Percentiles rank a stretch among this genome's conserved stretches.
Evolutionary conservation across 2,113 vertebrate species (phyloP).

Genomic region (Alosa alosa): DNA sequence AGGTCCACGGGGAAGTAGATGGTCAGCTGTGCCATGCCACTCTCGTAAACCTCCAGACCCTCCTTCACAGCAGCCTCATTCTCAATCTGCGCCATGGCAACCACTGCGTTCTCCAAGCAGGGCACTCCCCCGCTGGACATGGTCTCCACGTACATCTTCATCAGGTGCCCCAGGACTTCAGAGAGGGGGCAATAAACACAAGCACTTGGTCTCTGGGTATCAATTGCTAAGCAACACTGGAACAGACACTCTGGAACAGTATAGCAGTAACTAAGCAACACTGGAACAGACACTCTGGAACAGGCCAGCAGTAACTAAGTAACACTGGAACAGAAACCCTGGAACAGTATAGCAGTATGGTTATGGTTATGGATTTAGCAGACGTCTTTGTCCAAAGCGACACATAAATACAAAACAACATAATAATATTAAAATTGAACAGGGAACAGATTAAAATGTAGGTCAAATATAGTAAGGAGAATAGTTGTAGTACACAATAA

Average conservation of each 20-base stretch:
- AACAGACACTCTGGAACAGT: conserved; percentile 33
- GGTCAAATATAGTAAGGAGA: no score
- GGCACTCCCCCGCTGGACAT: conserved; percentile 53
- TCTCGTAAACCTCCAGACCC: conserved; percentile 43
- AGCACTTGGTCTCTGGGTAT: conserved; percentile 42
- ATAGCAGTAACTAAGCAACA: no score
- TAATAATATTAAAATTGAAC: no score
- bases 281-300: no score
- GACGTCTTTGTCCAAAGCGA: no score
- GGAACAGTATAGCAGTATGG: conserved; percentile 39
- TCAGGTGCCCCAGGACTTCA: conserved; percentile 49
- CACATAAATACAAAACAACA: no score
- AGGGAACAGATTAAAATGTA: no score
- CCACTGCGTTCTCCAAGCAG: conserved; percentile 60
- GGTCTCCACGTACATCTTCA: conserved; percentile 47
- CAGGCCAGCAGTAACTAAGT: no score
- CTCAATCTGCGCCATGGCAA: conserved; percentile 55
- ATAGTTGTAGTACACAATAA: no score
- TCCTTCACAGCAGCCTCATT: conserved; percentile 54
- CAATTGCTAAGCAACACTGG: conserved; percentile 26
- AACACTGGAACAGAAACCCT: conserved; percentile 31
- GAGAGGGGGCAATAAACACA: neutral
- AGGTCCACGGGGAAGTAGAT: conserved; percentile 45
- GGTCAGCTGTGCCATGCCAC: conserved; percentile 25
- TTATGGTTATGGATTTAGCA: no score